A percentile compares a stretch with the other conserved stretches of the same genome.
phyloP scores from a whole-genome alignment of 2,888 invertebrate species.

The Eupithecia dodoneata region DNA sequence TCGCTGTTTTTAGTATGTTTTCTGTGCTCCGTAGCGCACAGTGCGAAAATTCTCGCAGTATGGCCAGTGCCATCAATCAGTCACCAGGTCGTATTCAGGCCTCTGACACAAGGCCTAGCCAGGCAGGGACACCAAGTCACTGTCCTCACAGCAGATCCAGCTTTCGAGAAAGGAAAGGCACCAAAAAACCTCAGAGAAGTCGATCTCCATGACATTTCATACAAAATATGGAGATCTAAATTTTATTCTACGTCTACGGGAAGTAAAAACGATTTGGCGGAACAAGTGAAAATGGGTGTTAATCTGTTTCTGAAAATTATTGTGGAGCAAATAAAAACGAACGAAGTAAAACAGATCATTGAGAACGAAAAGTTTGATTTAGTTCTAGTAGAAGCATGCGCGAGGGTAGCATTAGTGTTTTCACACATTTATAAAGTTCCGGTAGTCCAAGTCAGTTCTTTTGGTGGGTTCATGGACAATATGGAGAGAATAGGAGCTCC shows the following conservation, averaged over 20 bases:
- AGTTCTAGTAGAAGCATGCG: conserved; percentile 50
- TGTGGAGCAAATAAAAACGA: conserved; percentile 21
- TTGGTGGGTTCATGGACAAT: conserved; percentile 31
- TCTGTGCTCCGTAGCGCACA: neutral
- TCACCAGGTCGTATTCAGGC: conserved; percentile 58
- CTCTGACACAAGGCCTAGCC: conserved; percentile 61
- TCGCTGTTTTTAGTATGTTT: conserved; percentile 3
- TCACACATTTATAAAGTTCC: conserved; percentile 54
- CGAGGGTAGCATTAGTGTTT: conserved; percentile 41
- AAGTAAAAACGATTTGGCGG: conserved; percentile 5
- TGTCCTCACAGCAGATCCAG: conserved; percentile 63
- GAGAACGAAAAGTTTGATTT: conserved; percentile 53
- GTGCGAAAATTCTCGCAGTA: conserved; percentile 60
- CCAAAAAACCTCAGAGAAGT: conserved; percentile 64
- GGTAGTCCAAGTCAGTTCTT: conserved; percentile 58
- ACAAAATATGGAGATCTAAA: conserved; percentile 29
- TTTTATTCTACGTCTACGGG: conserved; percentile 13
- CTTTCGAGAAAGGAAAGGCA: conserved; percentile 45
- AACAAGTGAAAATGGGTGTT: neutral
- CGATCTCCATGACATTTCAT: conserved; percentile 57
- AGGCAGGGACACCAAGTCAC: conserved; percentile 68
- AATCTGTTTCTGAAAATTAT: conserved; percentile 18
- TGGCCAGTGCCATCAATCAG: conserved; percentile 63
- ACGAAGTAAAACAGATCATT: conserved; percentile 48
- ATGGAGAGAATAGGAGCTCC: conserved; percentile 52